phyloP scores from a whole-genome alignment of 1,140 invertebrate species.

The Bombus impatiens region DNA sequence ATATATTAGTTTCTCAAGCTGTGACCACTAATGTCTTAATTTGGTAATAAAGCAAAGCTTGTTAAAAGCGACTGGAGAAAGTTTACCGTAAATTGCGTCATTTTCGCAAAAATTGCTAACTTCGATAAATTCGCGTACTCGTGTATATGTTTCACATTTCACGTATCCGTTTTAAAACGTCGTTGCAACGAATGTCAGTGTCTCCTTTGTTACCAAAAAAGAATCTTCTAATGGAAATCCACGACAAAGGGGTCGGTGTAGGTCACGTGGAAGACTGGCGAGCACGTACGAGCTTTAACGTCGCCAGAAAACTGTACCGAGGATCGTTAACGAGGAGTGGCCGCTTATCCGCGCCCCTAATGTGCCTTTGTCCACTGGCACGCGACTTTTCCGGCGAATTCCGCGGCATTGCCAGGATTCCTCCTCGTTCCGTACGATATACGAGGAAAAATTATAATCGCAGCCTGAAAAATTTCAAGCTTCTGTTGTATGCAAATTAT shows the following conservation, averaged over 20 bases:
- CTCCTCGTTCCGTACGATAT: neutral
- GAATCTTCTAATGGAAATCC: neutral
- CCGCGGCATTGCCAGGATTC: neutral
- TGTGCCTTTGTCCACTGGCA: constrained; percentile 4
- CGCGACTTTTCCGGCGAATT: constrained; percentile 7
- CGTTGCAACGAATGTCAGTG: neutral
- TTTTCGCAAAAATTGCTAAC: too few relatives aligned
- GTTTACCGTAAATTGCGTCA: neutral
- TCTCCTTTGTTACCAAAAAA: neutral
- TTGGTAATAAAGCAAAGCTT: too few relatives aligned
- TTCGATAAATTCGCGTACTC: neutral
- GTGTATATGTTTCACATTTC: neutral
- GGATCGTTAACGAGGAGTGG: constrained; percentile 28
- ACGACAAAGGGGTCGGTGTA: neutral
- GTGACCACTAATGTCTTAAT: too few relatives aligned
- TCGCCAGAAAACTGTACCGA: constrained; percentile 29
- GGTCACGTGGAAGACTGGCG: neutral
- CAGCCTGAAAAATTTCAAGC: neutral
- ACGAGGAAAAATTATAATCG: neutral
- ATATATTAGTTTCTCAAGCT: too few relatives aligned
- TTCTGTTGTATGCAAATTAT: neutral
- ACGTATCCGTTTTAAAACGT: neutral
- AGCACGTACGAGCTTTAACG: constrained; percentile 8
- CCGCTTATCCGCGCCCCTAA: constrained; percentile 19
- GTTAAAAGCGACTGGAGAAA: too few relatives aligned